Evolutionary conservation across 2,113 vertebrate species (phyloP).

Genomic region (Pongo abelii): DNA sequence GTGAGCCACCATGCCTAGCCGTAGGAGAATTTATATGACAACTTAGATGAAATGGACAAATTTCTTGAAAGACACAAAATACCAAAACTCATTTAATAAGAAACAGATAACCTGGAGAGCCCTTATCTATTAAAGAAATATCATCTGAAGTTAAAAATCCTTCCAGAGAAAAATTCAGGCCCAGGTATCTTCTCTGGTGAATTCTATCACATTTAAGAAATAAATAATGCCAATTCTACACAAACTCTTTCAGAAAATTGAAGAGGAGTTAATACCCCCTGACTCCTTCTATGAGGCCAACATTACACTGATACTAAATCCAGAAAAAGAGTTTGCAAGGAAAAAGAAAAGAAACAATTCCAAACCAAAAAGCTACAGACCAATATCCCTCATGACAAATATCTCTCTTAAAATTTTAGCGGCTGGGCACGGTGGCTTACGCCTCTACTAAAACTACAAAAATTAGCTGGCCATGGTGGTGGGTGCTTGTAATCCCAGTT

Average conservation of each 20-base stretch:
- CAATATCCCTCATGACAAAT: background rate
- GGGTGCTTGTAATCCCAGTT: too few relatives aligned
- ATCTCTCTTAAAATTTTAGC: background rate
- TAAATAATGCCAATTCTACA: background rate
- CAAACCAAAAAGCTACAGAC: background rate
- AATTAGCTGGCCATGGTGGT: too few relatives aligned
- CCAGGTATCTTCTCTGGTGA: background rate
- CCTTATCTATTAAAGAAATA: background rate
- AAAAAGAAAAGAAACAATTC: background rate
- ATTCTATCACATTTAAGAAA: background rate
- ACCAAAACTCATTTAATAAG: background rate
- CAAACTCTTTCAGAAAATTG: background rate
- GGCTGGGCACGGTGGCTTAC: accelerated
- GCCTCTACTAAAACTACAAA: too few relatives aligned
- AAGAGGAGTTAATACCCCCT: background rate
- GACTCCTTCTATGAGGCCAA: background rate
- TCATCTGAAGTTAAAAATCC: background rate
- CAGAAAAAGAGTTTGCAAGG: background rate
- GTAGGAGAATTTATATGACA: background rate
- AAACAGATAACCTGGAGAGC: background rate
- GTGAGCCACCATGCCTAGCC: too few relatives aligned
- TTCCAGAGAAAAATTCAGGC: background rate
- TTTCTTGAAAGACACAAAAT: background rate
- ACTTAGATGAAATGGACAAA: background rate
- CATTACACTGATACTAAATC: background rate